A percentile compares a stretch with the other conserved stretches of the same genome.
These are phyloP conservation scores for Zoanthus sansibaricus DNA, from an alignment of 92 coral and sea anemone species.

Conservation along the genomic window DNA sequence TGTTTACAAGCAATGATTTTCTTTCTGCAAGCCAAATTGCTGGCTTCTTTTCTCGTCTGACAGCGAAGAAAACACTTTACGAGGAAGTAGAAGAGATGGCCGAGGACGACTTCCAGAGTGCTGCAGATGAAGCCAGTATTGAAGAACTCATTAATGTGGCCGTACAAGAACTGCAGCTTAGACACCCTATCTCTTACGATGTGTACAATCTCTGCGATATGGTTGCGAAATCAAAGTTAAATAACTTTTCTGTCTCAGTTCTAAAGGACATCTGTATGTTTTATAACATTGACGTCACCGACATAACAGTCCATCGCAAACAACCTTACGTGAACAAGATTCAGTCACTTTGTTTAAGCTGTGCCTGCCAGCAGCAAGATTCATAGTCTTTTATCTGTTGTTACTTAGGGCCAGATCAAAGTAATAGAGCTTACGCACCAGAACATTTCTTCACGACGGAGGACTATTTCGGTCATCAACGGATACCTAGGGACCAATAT, in stretches of 20 bases:
- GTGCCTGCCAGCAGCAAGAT: too few relatives aligned
- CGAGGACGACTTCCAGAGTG: background rate
- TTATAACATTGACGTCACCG: conserved; percentile 46
- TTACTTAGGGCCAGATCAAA: too few relatives aligned
- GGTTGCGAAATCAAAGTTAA: conserved; percentile 39
- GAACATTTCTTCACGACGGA: too few relatives aligned
- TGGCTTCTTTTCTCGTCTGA: too few relatives aligned
- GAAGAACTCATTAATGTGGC: background rate
- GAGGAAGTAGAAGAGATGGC: background rate
- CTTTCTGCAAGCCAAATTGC: too few relatives aligned
- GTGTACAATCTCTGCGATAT: conserved; percentile 45
- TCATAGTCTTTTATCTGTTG: too few relatives aligned
- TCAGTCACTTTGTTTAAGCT: background rate
- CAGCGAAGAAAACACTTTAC: background rate
- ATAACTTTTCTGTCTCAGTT: conserved; percentile 44
- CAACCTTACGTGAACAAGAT: conserved; percentile 53
- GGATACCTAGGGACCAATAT: too few relatives aligned
- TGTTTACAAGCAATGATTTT: too few relatives aligned
- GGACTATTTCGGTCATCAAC: too few relatives aligned
- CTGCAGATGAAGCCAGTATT: background rate
- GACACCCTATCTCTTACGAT: conserved; percentile 59
- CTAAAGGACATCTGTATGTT: conserved; percentile 40
- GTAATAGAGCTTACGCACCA: too few relatives aligned
- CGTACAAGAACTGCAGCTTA: conserved; percentile 20
- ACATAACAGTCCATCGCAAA: conserved; percentile 37